Percentiles rank a stretch among this genome's conserved stretches.
phyloP scores from a whole-genome alignment of 2,888 invertebrate genomes.

The Campoletis raptor region DNA sequence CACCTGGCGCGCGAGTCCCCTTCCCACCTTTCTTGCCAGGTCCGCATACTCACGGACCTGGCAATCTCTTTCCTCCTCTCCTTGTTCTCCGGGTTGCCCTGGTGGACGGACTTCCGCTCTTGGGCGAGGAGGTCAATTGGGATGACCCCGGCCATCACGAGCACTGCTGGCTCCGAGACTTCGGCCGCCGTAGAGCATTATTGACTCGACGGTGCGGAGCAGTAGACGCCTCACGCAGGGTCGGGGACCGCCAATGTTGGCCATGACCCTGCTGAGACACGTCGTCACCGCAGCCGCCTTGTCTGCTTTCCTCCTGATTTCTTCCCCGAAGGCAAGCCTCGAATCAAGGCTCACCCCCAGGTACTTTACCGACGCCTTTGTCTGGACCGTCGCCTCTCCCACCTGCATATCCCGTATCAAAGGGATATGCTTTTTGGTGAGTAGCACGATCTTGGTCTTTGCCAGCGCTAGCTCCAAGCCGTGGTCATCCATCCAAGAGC shows the following conservation, averaged over 20 bases:
- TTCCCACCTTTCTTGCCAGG: neutral
- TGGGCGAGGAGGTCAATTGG: slow-evolving; percentile 9
- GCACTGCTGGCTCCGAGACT: slow-evolving; percentile 18
- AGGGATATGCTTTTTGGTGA: too few species aligned
- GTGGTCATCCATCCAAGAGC: neutral
- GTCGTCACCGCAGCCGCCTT: slow-evolving; percentile 54
- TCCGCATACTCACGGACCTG: too few species aligned
- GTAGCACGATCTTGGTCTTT: too few species aligned
- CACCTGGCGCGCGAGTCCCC: neutral
- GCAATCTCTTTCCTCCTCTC: too few species aligned
- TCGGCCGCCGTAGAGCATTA: slow-evolving; percentile 35
- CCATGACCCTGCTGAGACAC: slow-evolving; percentile 61
- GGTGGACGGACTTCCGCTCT: slow-evolving; percentile 17
- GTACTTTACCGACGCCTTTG: slow-evolving; percentile 40
- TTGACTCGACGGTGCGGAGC: slow-evolving; percentile 51
- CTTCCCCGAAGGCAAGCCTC: slow-evolving; percentile 16
- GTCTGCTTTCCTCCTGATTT: slow-evolving; percentile 32
- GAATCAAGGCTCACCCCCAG: slow-evolving; percentile 21
- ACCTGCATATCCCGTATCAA: too few species aligned
- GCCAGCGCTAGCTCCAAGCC: neutral
- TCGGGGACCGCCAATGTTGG: slow-evolving; percentile 57
- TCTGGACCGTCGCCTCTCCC: neutral
- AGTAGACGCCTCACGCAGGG: slow-evolving; percentile 30
- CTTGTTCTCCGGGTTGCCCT: neutral
- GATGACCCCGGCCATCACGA: neutral